Evolutionary conservation across 2,797 vertebrate species (phyloP), one percentile per base, ranked within the genome.

Genomic region (Thamnophis elegans): DNA sequence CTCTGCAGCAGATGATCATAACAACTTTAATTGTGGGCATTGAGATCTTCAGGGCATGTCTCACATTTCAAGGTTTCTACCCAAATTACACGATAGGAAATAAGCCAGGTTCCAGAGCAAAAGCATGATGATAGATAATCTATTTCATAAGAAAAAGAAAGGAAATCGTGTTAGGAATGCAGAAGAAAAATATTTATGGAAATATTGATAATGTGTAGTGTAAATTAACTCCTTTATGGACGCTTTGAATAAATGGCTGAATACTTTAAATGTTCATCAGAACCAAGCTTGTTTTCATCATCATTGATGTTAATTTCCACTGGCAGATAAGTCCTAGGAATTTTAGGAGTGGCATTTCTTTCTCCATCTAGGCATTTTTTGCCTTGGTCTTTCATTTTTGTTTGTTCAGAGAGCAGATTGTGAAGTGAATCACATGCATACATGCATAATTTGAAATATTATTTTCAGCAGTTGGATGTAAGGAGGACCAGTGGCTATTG

Each of bases 181-280:
- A 42, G 73, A 42, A 42, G 73, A 11, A 78, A 20, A 22, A 78
- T 78, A 22, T 18, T 42, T 42, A 42, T 11, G 36, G 73, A 78
- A 78, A 78, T 42, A 42, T 6, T 32, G 25, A 42, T 91, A 42
- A 78, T 82, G 25, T 25, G 20, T 12, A 47, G 36, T 47, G 20
- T 47, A 82, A 25, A 82, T 82, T 82, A 82, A 25, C 10, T 25
- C 73, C 73, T 82, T 47, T 9, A 47, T 6, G 0, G 90, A 89
- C 28, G 25, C 94, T 95, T 78, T 93, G 95, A 93, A 91, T 82
- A 78, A 87, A 90, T 25, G 92, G 0, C 91, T 59, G 22, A 0
- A 60, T 60, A 91, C 25, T 85, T 60, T 60, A n/a, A 89, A 95
- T 93, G 92, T 68, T 68, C 93, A 89, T 56, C 85, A 3, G 11